Evolutionary conservation across 2,113 vertebrate species (phyloP).

Genomic region (Psammodynastes pulverulentus): DNA sequence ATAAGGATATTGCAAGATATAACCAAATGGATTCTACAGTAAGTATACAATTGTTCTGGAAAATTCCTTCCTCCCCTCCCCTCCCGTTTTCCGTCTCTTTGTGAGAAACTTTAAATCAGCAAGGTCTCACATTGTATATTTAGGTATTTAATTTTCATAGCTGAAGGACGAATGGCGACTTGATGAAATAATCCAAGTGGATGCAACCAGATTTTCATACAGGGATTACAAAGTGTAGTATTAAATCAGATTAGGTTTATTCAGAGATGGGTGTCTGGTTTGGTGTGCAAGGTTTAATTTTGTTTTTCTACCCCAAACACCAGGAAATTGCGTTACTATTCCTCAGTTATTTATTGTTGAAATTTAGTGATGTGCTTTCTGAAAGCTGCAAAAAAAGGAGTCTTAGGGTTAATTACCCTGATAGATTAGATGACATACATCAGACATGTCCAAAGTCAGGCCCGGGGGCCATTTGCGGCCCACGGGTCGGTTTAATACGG

Average conservation of each 20-base stretch:
- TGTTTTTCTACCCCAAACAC: background rate
- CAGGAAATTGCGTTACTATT: background rate
- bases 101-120: background rate
- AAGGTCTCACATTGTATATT: background rate
- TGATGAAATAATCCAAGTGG: background rate
- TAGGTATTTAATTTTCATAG: background rate
- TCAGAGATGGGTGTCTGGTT: background rate
- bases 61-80: background rate
- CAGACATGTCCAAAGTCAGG: no score
- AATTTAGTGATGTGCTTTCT: background rate
- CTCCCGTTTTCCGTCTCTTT: background rate
- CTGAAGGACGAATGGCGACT: background rate
- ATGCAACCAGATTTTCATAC: background rate
- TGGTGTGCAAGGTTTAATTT: background rate
- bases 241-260: background rate
- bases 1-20: constrained; percentile 98
- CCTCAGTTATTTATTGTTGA: background rate
- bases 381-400: background rate
- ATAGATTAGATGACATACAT: background rate
- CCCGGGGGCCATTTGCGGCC: no score
- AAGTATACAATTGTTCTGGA: constrained; percentile 55
- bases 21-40: constrained; percentile 93
- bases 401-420: background rate
- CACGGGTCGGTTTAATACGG: no score
- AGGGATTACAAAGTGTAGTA: background rate